Base-by-base conservation (phyloP, 2,888 invertebrate species). In the Hymenopus coronatus region DNA sequence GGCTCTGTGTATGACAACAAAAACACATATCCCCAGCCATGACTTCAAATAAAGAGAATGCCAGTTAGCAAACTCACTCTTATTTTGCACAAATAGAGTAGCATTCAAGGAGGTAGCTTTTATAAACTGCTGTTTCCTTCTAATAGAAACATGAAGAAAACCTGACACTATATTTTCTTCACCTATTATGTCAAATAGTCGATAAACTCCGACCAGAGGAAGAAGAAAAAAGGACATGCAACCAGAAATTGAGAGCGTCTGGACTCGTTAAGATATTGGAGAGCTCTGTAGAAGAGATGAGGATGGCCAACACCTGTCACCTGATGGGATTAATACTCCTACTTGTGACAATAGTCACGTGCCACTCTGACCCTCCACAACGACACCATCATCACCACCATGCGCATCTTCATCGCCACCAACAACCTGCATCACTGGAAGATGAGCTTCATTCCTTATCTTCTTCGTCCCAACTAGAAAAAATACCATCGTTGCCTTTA, bases 401-500 rank as follows among this genome's bases (percentile, higher is more conserved):
- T 20, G 20, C 15, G 20, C 54, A 20, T 25, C 54, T 20, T 15
- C 54, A 70, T 25, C 54, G 54, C 3, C 54, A 70, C 54, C 54
- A 70, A 70, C 54, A 15, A 25, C 25, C 54, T 20, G 25, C 25
- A 70, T 20, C 54, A 20, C 25, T 70, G 54, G 54, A 70, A 70
- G 54, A 70, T 25, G 54, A 70, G 20, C 54, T 70, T 20, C 54
- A 70, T 25, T 20, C 54, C 54, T 70, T 70, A 25, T 70, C 54
- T 70, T 46, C 85, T 9, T 85, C 85, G 54, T 70, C 85, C 28
- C 85, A 85, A 70, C 46, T 85, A 85, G 85, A 85, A 46, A 70
- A 70, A 85, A 85, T 85, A 85, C 85, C 85, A 54, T 14, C 46
- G 54, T 85, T 33, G 87, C 87, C 87, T 87, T 82, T 85, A 85